Evolutionary conservation across 2,113 vertebrate genomes (phyloP), one percentile per base, ranked within the genome.

Genomic region (Anas platyrhynchos): DNA sequence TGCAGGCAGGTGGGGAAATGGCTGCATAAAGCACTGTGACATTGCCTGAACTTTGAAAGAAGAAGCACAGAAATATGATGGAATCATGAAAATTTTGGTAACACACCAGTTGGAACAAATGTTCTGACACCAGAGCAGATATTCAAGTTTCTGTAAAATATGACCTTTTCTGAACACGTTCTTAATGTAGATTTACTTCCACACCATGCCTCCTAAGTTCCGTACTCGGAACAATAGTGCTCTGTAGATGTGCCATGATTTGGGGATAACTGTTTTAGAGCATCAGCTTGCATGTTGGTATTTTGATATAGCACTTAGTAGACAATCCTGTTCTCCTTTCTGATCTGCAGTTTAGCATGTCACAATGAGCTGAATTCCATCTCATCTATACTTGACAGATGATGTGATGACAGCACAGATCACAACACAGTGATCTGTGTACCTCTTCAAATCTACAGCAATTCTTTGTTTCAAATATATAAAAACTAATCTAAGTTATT

Each of bases 281-380:
- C 46, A 48, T 22, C 46, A 48, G 9, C 46, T 48, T 48, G 46
- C 20, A 48, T 22, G 20, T 21, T n/a, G 29, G n/a, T 21, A 55
- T 11, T n/a, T 21, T 54, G 84, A 56, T 16, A 73, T 0, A 79
- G 32, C 15, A 59, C 16, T 74, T 27, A 0, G 1, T 26, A 52
- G 36, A 52, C 15, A 71, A 31, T n/a, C 32, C n/a, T 26, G 12
- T 55, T 48, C 11, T 78, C 32, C 41, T 32, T 78, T 44, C 29
- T 22, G 12, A 81, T 59, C 74, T 58, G 52, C 71, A 69, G 34
- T 56, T 65, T 34, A 31, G 59, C 84, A 65, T 11, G 62, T 15
- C 1, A 44, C 32, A 67, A 65, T 79, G 7, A 72, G 32, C 25
- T 68, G 32, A 92, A 82, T 46, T 81, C 22, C 36, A 65, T 2